Percentiles rank a stretch among this genome's conserved stretches.
Conservation (phyloP, 2,113 vertebrate genomes). For the Brachyhypopomus gauderio region DNA sequence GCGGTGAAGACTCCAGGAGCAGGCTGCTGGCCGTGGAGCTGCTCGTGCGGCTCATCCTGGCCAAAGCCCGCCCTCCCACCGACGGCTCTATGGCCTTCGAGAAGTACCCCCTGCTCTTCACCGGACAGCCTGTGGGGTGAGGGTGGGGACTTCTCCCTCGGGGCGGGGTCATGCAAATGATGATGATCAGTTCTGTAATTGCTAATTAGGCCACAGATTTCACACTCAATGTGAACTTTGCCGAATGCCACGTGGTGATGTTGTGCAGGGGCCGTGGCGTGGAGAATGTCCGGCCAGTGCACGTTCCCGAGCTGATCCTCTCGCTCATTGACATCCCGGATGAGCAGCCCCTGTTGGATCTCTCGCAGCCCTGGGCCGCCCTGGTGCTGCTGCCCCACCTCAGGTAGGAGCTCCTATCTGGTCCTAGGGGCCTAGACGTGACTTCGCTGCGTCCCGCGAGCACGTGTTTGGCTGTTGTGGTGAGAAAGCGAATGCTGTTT, state of each 20-base stretch:
- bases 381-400: slow-evolving; percentile 91
- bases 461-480: neutral
- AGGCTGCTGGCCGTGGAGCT: slow-evolving; percentile 76
- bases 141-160: neutral
- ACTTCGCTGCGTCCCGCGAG: neutral
- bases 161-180: neutral
- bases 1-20: slow-evolving; percentile 58
- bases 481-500: slow-evolving; percentile 16
- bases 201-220: no score
- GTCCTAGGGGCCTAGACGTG: neutral
- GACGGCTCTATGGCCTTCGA: slow-evolving; percentile 91
- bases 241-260: neutral
- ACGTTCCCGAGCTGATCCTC: slow-evolving; percentile 77
- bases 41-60: slow-evolving; percentile 86
- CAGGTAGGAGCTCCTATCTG: slow-evolving; percentile 75
- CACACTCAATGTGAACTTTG: neutral
- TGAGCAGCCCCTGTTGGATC: slow-evolving; percentile 65
- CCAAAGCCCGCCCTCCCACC: slow-evolving; percentile 88
- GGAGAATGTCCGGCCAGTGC: slow-evolving; percentile 39
- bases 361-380: slow-evolving; percentile 85
- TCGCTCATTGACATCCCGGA: slow-evolving; percentile 76
- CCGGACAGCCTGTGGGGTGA: slow-evolving; percentile 75
- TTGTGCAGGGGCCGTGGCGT: slow-evolving; percentile 25
- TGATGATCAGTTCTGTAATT: no score
- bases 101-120: slow-evolving; percentile 90